Evolutionary conservation across 2,113 vertebrate genomes (phyloP), one percentile per base, ranked within the genome.

Genomic region (Ancistrus triradiatus): DNA sequence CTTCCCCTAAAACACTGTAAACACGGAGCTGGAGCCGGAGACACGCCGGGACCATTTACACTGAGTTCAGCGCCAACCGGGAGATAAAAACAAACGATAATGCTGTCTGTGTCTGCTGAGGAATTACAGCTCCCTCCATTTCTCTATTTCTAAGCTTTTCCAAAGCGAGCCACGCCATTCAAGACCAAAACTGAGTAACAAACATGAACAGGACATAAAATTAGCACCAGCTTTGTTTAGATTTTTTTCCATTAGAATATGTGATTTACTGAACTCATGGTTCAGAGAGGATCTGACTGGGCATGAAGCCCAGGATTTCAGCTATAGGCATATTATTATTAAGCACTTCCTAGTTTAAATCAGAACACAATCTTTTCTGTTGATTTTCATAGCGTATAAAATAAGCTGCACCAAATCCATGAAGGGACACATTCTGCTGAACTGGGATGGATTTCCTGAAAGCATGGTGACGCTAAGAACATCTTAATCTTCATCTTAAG

Each of bases 11-110:
- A 89, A 91, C 91, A 93, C 92, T 96, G 92, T 98, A 97, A 96
- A 98, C 95, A 97, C 66, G 75, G 78, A 81, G 83, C 83, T 81
- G 81, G 80, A 83, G 84, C 84, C 81, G 80, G 81, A 91, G 91
- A 89, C 91, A 86, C 90, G 88, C 7, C 35, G 86, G 87, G 84
- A 87, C 93, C 93, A 95, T 96, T 91, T 94, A 91, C 88, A 87
- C 88, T 77, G 86, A 14, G 27, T 33, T n/a, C 89, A 80, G 91
- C 80, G 89, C 90, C 88, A 89, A 90, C 92, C 90, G 90, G 90
- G 91, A 95, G 95, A 98, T 97, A 93, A 95, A 64, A 94, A 93
- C 90, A 81, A 85, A 89, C 89, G 95, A 97, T 96, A 96, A 97
- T 91, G 86, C 89, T 85, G 92, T 91, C 92, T 94, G 94, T 93